Base-by-base conservation (phyloP, 2,113 vertebrate genomes). In the Ranitomeya variabilis region DNA sequence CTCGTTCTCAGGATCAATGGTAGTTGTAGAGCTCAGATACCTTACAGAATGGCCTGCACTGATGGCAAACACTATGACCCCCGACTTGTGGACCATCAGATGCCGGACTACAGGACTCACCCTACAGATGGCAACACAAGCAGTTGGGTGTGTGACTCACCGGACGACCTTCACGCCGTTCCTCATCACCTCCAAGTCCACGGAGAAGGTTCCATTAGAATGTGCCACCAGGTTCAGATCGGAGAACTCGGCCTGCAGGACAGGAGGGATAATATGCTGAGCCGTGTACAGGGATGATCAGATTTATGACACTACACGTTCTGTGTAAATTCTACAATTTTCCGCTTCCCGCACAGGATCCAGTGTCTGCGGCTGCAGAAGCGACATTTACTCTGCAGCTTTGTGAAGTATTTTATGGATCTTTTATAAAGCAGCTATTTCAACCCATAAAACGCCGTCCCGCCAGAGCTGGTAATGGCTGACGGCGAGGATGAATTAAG, bases 201-300 rank as follows among this genome's bases (percentile, higher is more conserved):
- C 96, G 23, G 93, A 97, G 90, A 95, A 97, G 81, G 93, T 92
- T 52, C 97, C 96, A 11, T 94, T 95, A 83, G 96, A 94, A 3
- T 97, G 95, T 77, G 96, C 97, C 90, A 97, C 96, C 60, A 98
- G 91, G 90, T 96, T 97, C 80, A 97, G 94, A 91, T 98, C 97
- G 67, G 95, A 95, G 91, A 97, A 98, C 85, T 97, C 97, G 37
- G 96, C 97, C 97, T 98, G 83, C 76, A 52, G 18, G 11, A 57
- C 0, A 59, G 4, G 10, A 60, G 13, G 37, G 19, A 10, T 13
- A 31, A 37, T 51, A 51, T 12, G 86, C 0, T 21, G 11, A 23
- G 16, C 5, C 13, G 13, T 67, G 62, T 45, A 67, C 19, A 23
- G 1, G 60, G 80, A 82, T 82, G 55, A 59, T 16, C 57, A 13